These are phyloP conservation scores for Cremastobaeus sp. DNA, from an alignment of 2,888 invertebrate species.

Conservation along the genomic window DNA sequence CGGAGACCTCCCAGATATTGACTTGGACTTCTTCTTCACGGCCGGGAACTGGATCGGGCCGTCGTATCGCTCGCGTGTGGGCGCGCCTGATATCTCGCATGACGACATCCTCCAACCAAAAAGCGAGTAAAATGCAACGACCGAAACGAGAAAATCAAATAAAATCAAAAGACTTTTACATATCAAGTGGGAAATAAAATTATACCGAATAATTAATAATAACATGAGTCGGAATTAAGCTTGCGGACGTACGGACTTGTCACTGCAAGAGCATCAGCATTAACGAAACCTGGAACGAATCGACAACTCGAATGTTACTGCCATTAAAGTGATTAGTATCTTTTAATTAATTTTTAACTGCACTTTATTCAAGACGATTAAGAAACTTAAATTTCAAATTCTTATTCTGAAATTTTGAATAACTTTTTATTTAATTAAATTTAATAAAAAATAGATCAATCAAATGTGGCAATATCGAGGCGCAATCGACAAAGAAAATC, in stretches of 20 bases:
- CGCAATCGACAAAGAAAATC: slow-evolving; percentile 16
- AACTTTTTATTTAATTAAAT: slow-evolving; percentile 9
- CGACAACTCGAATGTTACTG: too few species aligned
- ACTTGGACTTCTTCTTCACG: slow-evolving; percentile 57
- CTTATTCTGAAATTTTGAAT: too few species aligned
- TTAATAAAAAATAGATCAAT: slow-evolving; percentile 7
- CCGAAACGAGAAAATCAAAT: slow-evolving; percentile 28
- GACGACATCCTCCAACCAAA: slow-evolving; percentile 55
- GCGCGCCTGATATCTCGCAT: slow-evolving; percentile 61
- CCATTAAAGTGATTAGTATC: too few species aligned
- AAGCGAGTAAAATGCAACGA: slow-evolving; percentile 36
- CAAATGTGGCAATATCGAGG: not conserved
- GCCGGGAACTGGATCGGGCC: slow-evolving; percentile 63
- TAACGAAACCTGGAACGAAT: slow-evolving; percentile 14
- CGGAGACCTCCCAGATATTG: slow-evolving; percentile 65
- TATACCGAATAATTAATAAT: slow-evolving; percentile 56
- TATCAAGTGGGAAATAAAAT: slow-evolving; percentile 54
- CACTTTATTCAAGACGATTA: too few species aligned
- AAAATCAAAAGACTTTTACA: slow-evolving; percentile 24
- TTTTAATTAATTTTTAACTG: too few species aligned
- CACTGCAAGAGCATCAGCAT: slow-evolving; percentile 2
- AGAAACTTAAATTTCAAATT: not conserved
- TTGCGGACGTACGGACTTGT: slow-evolving; percentile 12
- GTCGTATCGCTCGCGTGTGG: slow-evolving; percentile 65
- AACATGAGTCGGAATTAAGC: slow-evolving; percentile 37